Evolutionary conservation across 2,113 vertebrate genomes (phyloP).

Genomic region (Aphyosemion australe): DNA sequence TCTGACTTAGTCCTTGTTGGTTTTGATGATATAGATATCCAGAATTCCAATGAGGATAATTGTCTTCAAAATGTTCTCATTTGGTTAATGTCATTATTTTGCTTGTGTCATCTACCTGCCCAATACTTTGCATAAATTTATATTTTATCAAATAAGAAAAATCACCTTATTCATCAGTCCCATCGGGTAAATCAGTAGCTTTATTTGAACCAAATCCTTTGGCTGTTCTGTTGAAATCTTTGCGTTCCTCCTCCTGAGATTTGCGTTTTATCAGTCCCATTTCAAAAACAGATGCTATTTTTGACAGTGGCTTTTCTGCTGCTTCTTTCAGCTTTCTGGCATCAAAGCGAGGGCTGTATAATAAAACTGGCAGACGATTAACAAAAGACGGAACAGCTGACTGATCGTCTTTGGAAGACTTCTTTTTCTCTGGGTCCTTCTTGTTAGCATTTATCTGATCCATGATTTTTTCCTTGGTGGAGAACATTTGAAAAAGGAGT

Average conservation of each 20-base stretch:
- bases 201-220: constrained; percentile 81
- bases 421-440: constrained; percentile 60
- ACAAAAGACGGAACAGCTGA: constrained; percentile 71
- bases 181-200: constrained; percentile 35
- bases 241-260: constrained; percentile 73
- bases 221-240: constrained; percentile 88
- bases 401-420: constrained; percentile 44
- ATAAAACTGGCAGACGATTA: constrained; percentile 82
- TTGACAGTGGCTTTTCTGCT: constrained; percentile 79
- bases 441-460: constrained; percentile 69
- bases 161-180: not conserved
- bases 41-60: no score
- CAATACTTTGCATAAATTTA: no score
- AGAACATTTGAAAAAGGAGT: constrained; percentile 87
- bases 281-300: constrained; percentile 73
- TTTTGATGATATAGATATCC: no score
- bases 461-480: constrained; percentile 77
- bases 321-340: constrained; percentile 91
- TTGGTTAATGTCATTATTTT: no score
- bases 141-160: not conserved
- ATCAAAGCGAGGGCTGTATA: constrained; percentile 88
- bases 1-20: no score
- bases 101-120: no score
- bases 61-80: no score
- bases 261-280: constrained; percentile 75